Conservation (phyloP, 2,888 invertebrate genomes). For the Exephanes ischioxanthus region DNA sequence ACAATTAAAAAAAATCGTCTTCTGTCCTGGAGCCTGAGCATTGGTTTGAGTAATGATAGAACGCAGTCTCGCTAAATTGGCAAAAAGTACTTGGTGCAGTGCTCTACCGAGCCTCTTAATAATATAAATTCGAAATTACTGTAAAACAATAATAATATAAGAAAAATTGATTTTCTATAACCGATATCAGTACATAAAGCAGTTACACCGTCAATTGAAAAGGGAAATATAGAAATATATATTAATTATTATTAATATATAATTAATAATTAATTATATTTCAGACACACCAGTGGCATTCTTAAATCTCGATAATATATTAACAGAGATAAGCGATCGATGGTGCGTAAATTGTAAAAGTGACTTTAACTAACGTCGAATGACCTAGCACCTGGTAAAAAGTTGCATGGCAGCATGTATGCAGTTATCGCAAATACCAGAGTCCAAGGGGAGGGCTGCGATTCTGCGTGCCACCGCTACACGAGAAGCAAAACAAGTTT, state of each 20-base stretch:
- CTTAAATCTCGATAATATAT: constrained; percentile 23
- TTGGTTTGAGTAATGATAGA: no score
- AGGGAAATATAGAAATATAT: neutral
- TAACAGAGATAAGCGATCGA: constrained; percentile 9
- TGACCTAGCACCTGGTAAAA: constrained; percentile 58
- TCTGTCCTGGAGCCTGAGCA: no score
- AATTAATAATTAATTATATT: constrained; percentile 15
- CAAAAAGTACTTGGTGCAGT: no score
- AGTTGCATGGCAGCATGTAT: constrained; percentile 51
- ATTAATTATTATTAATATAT: neutral
- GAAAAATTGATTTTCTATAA: no score
- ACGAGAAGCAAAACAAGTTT: constrained; percentile 73
- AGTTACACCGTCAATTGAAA: no score
- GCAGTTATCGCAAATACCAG: constrained; percentile 53
- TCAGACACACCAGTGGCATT: constrained; percentile 8
- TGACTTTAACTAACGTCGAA: constrained; percentile 58
- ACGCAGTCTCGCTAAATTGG: no score
- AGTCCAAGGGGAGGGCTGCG: constrained; percentile 10
- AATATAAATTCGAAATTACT: no score
- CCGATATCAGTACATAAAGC: no score
- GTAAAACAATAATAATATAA: no score
- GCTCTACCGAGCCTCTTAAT: no score
- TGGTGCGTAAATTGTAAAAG: constrained; percentile 18
- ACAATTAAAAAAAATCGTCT: no score
- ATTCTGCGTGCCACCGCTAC: constrained; percentile 34